These are phyloP conservation scores for Corvus moneduloides DNA, from an alignment of 2,113 vertebrate genomes.

Conservation along the genomic window DNA sequence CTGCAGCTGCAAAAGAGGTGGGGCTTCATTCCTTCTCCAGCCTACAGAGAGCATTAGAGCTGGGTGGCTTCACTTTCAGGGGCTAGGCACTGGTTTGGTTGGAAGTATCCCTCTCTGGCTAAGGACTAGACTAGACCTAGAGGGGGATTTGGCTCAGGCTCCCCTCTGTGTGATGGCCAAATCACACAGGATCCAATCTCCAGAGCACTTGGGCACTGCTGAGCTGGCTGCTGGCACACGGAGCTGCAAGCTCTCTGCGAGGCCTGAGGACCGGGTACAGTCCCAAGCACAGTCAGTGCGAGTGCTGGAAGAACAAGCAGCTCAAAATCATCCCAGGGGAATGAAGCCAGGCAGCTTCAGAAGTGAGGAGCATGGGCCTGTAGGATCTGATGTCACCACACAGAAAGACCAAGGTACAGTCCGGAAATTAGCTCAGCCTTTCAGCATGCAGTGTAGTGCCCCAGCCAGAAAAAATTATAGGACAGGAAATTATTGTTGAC, in stretches of 20 bases:
- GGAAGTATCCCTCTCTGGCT: not conserved
- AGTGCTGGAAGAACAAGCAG: not conserved
- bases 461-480: conserved; percentile 32
- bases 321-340: not conserved
- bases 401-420: not conserved
- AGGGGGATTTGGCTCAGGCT: not conserved
- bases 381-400: not conserved
- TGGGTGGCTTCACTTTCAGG: not conserved
- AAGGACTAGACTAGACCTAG: not conserved
- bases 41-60: not conserved
- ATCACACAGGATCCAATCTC: not conserved
- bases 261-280: not conserved
- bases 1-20: not conserved
- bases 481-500: conserved; percentile 61
- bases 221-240: not conserved
- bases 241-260: not conserved
- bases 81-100: not conserved
- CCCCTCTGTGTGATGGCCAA: not conserved
- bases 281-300: not conserved
- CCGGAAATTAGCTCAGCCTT: conserved; percentile 46
- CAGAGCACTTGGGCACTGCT: not conserved
- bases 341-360: not conserved
- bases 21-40: not conserved
- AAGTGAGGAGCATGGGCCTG: not conserved
- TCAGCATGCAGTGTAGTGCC: not conserved